Evolutionary conservation across 2,797 vertebrate species (phyloP), one percentile per base, ranked within the genome.

Genomic region (Cynodonichthys magdalenae): DNA sequence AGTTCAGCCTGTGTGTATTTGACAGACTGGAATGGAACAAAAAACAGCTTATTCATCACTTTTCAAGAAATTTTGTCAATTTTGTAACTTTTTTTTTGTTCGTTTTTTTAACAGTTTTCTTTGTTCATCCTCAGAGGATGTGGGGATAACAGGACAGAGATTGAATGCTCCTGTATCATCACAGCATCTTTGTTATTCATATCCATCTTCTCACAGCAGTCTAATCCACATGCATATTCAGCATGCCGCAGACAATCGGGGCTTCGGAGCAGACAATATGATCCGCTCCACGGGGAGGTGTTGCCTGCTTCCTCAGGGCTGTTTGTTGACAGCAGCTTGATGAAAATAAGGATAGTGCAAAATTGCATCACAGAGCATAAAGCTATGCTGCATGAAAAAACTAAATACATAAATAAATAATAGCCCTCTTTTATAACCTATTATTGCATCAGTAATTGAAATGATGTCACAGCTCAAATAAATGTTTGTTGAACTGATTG

Each of bases 211-310:
- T 77, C 71, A 77, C 70, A 51, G 69, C 61, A 45, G 49, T 49
- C 69, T 80, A 66, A 80, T 86, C 74, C 75, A 66, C 70, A 77
- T 79, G 71, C 80, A 82, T 79, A 83, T 83, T 82, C 66, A 77
- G 51, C 42, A 29, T 53, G 59, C 31, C 7, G 45, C 39, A 71
- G 80, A 82, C 85, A 83, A 86, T 78, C 80, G 66, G 69, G 34
- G 78, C 63, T 58, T 79, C 61, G 47, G 56, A 77, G 71, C 65
- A 53, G 74, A 82, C 72, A 53, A 36, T 27, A 27, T 62, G 67
- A 70, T 70, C 69, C 15, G 63, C 76, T 87, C 85, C 48, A 6
- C 63, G 0, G 81, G 78, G 82, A 86, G 63, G 81, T 68, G 77
- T 79, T 47, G 47, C 48, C 79, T 45, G 60, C 66, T 60, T 76